These are phyloP conservation scores for Frieseomelitta varia DNA, from an alignment of 1,140 invertebrate species.

Conservation along the genomic window DNA sequence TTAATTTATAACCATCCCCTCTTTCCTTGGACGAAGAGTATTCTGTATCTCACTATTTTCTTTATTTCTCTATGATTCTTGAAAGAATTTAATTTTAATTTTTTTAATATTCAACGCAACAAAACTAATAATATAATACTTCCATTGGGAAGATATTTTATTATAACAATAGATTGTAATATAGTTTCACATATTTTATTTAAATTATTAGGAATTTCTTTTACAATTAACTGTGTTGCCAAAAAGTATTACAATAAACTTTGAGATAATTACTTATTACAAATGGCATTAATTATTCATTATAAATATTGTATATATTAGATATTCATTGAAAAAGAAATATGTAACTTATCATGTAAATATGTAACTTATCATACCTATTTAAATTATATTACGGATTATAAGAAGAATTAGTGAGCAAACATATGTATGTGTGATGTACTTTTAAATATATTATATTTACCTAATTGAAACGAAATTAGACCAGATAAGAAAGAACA, in stretches of 20 bases:
- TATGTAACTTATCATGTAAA: conserved; percentile 4
- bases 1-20: background rate
- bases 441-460: background rate
- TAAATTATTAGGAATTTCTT: conserved; percentile 2
- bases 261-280: conserved; percentile 1
- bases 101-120: background rate
- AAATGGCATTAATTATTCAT: conserved; percentile 1
- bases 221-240: conserved; percentile 3
- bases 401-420: background rate
- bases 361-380: conserved; percentile 1
- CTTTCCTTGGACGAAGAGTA: background rate
- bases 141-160: background rate
- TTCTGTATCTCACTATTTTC: background rate
- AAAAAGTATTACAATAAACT: conserved; percentile 15
- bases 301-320: conserved; percentile 8
- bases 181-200: conserved; percentile 9
- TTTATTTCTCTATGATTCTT: background rate
- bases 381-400: background rate
- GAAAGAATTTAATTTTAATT: background rate
- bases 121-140: background rate
- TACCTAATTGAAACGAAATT: background rate
- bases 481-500: background rate
- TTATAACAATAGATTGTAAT: background rate
- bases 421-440: background rate
- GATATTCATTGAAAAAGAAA: conserved; percentile 11